Conservation (phyloP, 2,797 vertebrate species). For the Bufotes viridis region DNA sequence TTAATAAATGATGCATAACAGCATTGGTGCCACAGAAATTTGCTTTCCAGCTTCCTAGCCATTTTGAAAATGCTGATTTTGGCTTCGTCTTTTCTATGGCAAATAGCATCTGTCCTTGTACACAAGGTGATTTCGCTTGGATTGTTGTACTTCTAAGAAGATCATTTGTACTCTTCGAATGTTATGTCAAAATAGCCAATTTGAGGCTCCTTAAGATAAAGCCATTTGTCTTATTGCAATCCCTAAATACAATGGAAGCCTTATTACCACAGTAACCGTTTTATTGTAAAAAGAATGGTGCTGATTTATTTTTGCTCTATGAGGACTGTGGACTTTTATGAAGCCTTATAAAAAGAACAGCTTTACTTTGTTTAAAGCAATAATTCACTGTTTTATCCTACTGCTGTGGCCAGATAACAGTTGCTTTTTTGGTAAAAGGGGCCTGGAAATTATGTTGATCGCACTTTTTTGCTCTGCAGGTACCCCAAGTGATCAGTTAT, state of each 20-base stretch:
- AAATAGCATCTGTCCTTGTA: slow-evolving; percentile 43
- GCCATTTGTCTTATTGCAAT: slow-evolving; percentile 28
- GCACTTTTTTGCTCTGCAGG: background rate
- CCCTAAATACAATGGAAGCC: slow-evolving; percentile 23
- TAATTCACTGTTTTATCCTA: slow-evolving; percentile 10
- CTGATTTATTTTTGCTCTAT: slow-evolving; percentile 42
- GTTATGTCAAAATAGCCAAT: slow-evolving; percentile 7
- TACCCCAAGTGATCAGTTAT: background rate
- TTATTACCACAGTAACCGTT: slow-evolving; percentile 18
- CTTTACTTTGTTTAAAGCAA: slow-evolving; percentile 26
- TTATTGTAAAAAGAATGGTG: background rate
- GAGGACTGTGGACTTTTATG: slow-evolving; percentile 48
- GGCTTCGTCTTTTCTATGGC: background rate
- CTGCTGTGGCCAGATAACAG: slow-evolving; percentile 35
- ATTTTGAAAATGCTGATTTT: slow-evolving; percentile 41
- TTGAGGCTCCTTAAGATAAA: slow-evolving; percentile 26
- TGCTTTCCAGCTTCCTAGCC: background rate
- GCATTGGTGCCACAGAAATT: slow-evolving; percentile 24
- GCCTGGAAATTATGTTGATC: background rate
- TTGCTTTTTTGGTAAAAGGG: background rate
- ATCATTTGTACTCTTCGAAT: background rate
- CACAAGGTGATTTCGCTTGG: slow-evolving; percentile 34
- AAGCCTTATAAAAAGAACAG: slow-evolving; percentile 52
- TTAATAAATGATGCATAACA: slow-evolving; percentile 58
- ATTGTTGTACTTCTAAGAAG: background rate